Base-by-base conservation (phyloP, 1,140 invertebrate species). In the Olivierus martensii region DNA sequence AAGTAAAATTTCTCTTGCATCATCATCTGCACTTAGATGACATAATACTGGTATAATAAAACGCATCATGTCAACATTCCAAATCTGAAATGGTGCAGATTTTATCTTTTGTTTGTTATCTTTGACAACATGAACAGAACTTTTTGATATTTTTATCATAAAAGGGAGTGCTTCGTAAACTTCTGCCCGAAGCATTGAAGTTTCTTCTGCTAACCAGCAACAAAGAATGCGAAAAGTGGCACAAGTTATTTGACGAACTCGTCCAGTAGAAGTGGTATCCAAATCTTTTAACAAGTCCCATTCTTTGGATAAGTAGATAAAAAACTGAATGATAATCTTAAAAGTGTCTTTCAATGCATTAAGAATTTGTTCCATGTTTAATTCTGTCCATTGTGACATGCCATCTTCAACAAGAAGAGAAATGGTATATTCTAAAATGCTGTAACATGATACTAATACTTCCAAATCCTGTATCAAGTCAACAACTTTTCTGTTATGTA, bases 151-250 rank as follows among this genome's bases (percentile, higher is more conserved):
- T 48, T 66, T 60, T n/a, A 70, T 48, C 28, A 71, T 51, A 57
- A 67, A 69, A 11, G 69, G 69, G 28, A 71, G 41, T 10, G 69
- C 60, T 45, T 79, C 75, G 63, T 85, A 85, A 34, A 92, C 77
- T 65, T 87, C 83, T 37, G 82, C 75, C 38, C 84, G 77, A 77
- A 90, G 83, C 9, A 87, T 84, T n/a, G 81, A 80, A 1, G 87
- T 88, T 71, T 94, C 90, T 71, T 91, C 87, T 3, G 86, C 84
- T 58, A 94, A 68, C 88, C 88, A 93, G 19, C 84, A 81, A 36
- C 84, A 80, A 35, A 93, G 65, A 19, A 90, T 83, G 60, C 87
- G 71, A 4, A 93, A 79, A 65, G 84, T 82, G 2, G 84, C 85
- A 71, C 81, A 81, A 3, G 88, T 73, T 69, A 90, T 86, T 39